phyloP scores from a whole-genome alignment of 37 sponge, comb jelly and placozoan species.

The Spongia lamella region DNA sequence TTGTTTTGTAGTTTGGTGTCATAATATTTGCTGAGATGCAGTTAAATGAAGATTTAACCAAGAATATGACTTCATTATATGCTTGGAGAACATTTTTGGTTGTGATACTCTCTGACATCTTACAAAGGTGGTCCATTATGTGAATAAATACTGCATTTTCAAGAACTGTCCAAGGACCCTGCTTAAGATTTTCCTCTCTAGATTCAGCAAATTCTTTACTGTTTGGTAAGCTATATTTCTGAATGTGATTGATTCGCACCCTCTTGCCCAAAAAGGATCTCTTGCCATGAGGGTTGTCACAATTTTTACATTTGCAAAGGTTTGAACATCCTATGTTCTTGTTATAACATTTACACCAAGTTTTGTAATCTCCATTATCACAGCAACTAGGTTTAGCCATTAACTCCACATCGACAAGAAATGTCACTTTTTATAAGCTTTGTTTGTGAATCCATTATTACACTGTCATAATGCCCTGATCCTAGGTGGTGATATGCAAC shows the following conservation, averaged over 20 bases:
- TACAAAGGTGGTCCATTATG: too few relatives aligned
- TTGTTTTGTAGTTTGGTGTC: too few relatives aligned
- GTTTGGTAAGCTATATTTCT: background rate
- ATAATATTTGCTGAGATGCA: too few relatives aligned
- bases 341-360: slow-evolving; percentile 9
- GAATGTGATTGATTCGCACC: too few relatives aligned
- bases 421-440: background rate
- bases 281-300: background rate
- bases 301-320: slow-evolving; percentile 14
- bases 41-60: too few relatives aligned
- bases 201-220: background rate
- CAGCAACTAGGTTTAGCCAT: background rate
- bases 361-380: background rate
- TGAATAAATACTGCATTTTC: too few relatives aligned
- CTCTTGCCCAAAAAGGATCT: too few relatives aligned
- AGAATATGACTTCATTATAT: too few relatives aligned
- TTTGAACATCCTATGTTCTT: background rate
- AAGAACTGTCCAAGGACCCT: too few relatives aligned
- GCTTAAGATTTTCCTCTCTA: background rate
- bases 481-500: slow-evolving; percentile 5
- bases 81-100: too few relatives aligned
- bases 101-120: too few relatives aligned
- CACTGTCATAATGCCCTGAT: slow-evolving; percentile 10
- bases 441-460: background rate
- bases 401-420: slow-evolving; percentile 4